Evolutionary conservation across 2,113 vertebrate genomes (phyloP).

Genomic region (Bungarus multicinctus): DNA sequence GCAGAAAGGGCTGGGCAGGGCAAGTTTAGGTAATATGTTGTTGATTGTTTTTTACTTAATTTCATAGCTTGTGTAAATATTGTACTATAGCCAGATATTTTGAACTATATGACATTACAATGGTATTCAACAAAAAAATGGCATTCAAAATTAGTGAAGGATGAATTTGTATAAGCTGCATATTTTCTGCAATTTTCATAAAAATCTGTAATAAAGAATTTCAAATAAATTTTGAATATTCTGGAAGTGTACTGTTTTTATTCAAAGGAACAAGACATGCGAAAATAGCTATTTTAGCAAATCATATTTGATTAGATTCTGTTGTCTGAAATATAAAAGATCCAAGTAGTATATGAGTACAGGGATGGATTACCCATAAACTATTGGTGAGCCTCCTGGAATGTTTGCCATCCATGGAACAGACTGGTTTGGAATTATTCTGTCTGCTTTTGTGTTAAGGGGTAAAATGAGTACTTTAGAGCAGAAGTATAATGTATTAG

Average conservation of each 20-base stretch:
- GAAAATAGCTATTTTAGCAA: not conserved
- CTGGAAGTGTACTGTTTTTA: not conserved
- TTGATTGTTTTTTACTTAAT: not conserved
- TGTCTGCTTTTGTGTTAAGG: not conserved
- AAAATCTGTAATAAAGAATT: not conserved
- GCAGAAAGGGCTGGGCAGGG: not conserved
- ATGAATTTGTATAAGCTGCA: not conserved
- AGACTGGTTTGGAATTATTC: not conserved
- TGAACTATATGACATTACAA: not conserved
- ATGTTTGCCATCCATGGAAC: not conserved
- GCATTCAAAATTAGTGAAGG: not conserved
- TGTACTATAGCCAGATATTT: not conserved
- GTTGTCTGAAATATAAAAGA: not conserved
- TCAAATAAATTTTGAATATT: not conserved
- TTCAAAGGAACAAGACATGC: not conserved
- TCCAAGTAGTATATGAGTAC: not conserved
- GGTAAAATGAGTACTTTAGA: not conserved
- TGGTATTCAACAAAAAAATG: not conserved
- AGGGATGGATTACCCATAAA: not conserved
- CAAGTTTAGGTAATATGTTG: not conserved
- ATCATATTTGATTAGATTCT: too few species aligned
- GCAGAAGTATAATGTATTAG: not conserved
- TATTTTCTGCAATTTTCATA: not conserved
- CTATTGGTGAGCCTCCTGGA: not conserved
- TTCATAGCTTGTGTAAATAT: not conserved